These are phyloP conservation scores for Thera obeliscata DNA, from an alignment of 2,888 invertebrate species.

Conservation along the genomic window DNA sequence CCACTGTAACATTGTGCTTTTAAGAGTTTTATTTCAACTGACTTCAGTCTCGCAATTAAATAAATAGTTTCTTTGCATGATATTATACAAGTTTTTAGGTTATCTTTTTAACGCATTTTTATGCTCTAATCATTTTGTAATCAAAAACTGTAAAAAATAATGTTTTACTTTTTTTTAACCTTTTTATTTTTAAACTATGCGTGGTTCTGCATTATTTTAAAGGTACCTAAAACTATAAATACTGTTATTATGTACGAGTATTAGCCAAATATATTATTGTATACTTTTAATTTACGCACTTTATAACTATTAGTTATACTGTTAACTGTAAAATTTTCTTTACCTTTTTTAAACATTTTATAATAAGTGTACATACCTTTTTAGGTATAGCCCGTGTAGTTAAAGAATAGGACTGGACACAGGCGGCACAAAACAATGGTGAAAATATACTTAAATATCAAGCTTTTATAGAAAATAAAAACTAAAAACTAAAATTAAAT, in stretches of 20 bases:
- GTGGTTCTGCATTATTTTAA: conserved; percentile 24
- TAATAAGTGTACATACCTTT: background rate
- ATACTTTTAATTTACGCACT: conserved; percentile 9
- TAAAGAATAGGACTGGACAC: no score
- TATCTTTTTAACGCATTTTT: conserved; percentile 13
- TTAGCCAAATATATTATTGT: conserved; percentile 30
- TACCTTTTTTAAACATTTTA: background rate
- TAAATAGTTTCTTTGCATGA: background rate
- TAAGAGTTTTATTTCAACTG: no score
- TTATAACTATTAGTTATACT: conserved; percentile 14
- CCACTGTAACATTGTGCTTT: no score
- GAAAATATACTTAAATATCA: no score
- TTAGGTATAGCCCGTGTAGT: conserved; percentile 9
- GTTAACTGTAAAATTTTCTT: conserved; percentile 24
- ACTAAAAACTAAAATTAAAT: no score
- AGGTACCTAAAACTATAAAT: conserved; percentile 14
- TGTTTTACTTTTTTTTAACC: background rate
- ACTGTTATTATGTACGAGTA: conserved; percentile 10
- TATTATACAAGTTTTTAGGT: background rate
- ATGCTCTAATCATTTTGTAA: conserved; percentile 26
- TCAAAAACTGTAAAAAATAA: no score
- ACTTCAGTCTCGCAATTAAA: no score
- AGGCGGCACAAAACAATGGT: no score
- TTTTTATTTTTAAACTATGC: conserved; percentile 1
- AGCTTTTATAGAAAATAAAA: no score